A percentile compares a stretch with the other conserved stretches of the same genome.
Evolutionary conservation across 2,113 vertebrate species (phyloP).

Genomic region (Ammodytes marinus): DNA sequence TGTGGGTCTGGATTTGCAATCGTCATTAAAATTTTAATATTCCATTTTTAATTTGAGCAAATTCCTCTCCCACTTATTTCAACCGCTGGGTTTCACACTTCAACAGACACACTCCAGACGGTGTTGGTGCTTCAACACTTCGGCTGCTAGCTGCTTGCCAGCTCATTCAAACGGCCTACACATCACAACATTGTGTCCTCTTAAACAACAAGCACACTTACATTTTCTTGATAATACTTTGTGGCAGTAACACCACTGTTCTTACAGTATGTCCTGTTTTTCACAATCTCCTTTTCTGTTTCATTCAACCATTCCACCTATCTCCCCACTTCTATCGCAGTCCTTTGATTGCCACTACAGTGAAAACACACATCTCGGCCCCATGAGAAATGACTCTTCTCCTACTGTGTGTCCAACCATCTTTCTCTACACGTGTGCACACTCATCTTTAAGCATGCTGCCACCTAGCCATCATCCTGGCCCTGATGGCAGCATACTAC

Average conservation of each 20-base stretch:
- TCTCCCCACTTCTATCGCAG: background rate
- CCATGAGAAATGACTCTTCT: constrained; percentile 2
- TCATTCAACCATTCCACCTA: constrained; percentile 8
- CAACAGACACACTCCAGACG: background rate
- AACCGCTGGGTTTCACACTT: background rate
- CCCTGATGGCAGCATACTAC: background rate
- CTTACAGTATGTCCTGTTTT: background rate
- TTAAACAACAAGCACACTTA: background rate
- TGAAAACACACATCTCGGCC: background rate
- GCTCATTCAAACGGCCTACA: no score
- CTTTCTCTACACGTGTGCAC: background rate
- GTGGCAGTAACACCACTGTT: background rate
- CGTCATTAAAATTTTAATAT: no score
- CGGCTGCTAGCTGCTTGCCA: background rate
- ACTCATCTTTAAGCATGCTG: constrained; percentile 1
- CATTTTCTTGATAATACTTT: background rate
- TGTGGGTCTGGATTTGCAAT: background rate
- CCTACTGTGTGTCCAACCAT: background rate
- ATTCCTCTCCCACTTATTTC: background rate
- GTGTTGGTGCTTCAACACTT: constrained; percentile 8
- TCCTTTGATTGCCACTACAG: constrained; percentile 17
- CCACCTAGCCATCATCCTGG: background rate
- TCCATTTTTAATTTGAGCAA: background rate
- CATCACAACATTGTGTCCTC: no score
- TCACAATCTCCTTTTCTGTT: background rate